Base-by-base conservation (phyloP, 2,797 vertebrate genomes). In the Syngnathus acus region DNA sequence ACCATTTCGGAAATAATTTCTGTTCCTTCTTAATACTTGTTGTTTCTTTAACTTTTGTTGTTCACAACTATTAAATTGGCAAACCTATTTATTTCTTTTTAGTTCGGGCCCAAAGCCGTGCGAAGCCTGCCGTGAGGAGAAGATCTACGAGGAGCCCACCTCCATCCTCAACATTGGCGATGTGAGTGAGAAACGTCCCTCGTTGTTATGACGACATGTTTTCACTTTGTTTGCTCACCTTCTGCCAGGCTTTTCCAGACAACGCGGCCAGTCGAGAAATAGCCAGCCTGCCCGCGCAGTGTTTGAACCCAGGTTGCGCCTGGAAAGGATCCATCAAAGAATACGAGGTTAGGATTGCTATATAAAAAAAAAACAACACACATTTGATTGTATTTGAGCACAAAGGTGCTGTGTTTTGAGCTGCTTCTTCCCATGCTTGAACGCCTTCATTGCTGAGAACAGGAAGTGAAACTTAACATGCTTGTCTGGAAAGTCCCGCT, bases 261-360 rank as follows among this genome's bases (percentile, higher is more conserved):
- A 99, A 98, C 0, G 97, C 97, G 0, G 97, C 96, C 0, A 93
- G 96, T 0, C 87, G 96, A 65, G 97, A 99, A 83, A 95, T 99
- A 67, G 96, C 97, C 51, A 92, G 94, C 43, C 88, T 99, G 53
- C 95, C 95, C 0, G 96, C 96, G 0, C 75, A 92, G 73, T 99
- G 97, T 77, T 82, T 91, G 40, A 95, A 92, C 19, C 86, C 90
- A 0, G 93, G 90, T 62, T 99, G 97, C 74, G 72, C 48, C 2
- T 99, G 97, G 97, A 94, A 89, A 53, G 97, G 97, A 39, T 94
- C 92, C 0, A 87, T 99, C 21, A 98, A 94, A 67, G 95, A 99
- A 1, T 99, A 96, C 0, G 96, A 98, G 95, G 97, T 98, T 78
- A 72, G 21, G 19, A 58, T 63, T 54, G 13, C 38, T 43, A 3